phyloP scores from a whole-genome alignment of 2,888 invertebrate species.

The Cheilosia vulpina region DNA sequence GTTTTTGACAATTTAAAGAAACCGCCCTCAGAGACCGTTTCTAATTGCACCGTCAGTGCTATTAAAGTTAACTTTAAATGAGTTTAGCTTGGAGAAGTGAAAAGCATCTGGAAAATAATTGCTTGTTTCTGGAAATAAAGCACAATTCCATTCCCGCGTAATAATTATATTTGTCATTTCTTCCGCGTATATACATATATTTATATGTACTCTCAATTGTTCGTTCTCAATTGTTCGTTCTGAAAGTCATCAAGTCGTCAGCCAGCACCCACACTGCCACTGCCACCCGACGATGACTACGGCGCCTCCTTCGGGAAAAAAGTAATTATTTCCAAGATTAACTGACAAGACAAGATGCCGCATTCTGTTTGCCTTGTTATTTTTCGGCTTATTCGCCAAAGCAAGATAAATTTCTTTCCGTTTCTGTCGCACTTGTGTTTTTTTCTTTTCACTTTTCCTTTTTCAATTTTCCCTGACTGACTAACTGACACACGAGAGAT shows the following conservation, averaged over 20 bases:
- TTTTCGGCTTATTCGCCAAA: conserved; percentile 70
- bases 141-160: conserved; percentile 5
- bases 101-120: conserved; percentile 52
- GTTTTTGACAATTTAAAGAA: too few species aligned
- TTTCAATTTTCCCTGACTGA: conserved; percentile 27
- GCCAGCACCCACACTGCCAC: not conserved
- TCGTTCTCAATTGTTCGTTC: not conserved
- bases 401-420: conserved; percentile 64
- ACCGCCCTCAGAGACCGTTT: not conserved
- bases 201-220: not conserved
- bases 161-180: not conserved
- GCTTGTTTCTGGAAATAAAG: conserved; percentile 18
- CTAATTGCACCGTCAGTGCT: conserved; percentile 8
- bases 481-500: not conserved
- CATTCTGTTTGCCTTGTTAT: conserved; percentile 68
- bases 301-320: conserved; percentile 44
- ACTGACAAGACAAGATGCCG: conserved; percentile 74
- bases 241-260: conserved; percentile 37
- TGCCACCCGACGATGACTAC: not conserved
- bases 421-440: conserved; percentile 26
- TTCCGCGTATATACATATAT: not conserved
- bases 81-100: conserved; percentile 24
- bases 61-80: conserved; percentile 6
- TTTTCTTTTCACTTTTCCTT: conserved; percentile 37
- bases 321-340: conserved; percentile 73